Evolutionary conservation across 2,888 invertebrate genomes (phyloP), one percentile per base, ranked within the genome.

Genomic region (Ochropacha duplaris): DNA sequence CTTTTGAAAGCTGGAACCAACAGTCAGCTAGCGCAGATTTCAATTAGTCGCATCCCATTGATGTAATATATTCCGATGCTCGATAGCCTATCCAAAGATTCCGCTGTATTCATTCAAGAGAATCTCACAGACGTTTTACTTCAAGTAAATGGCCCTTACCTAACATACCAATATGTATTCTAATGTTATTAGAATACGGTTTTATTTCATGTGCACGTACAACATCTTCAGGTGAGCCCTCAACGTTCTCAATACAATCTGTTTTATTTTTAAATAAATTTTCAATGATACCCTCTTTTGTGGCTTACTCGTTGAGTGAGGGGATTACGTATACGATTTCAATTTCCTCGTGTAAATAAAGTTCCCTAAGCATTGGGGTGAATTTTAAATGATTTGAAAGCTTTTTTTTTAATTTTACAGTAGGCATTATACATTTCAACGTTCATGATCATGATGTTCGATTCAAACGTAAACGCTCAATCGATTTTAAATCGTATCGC

Each of bases 211-310:
- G 19, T 19, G 44, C 44, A 44, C 26, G 50, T 50, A 26, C 26
- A 51, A 9, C 11, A 44, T 44, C 44, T 51, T 11, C 31, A 51
- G 28, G 51, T 51, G 36, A 31, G 12, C 51, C 51, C 31, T 19
- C 28, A 50, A 26, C 28, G 22, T 44, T 39, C 44, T 57, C 52
- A 49, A 54, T 52, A 31, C 52, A 50, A 59, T 50, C 52, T 54
- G 56, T 54, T 59, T 56, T 59, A 59, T 59, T 59, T 59, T 36
- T 50, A 50, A 56, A 56, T 56, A 59, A 59, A 59, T 56, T 59
- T 56, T 50, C 54, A 31, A 54, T 54, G 56, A 59, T 56, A 50
- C 56, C 36, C 50, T 55, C 44, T 19, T 44, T 44, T 44, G 44
- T 44, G 44, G 44, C 16, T 16, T 19, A 19, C 44, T 44, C 44